Evolutionary conservation across 2,113 vertebrate species (phyloP).

Genomic region (Hippocampus abdominalis): DNA sequence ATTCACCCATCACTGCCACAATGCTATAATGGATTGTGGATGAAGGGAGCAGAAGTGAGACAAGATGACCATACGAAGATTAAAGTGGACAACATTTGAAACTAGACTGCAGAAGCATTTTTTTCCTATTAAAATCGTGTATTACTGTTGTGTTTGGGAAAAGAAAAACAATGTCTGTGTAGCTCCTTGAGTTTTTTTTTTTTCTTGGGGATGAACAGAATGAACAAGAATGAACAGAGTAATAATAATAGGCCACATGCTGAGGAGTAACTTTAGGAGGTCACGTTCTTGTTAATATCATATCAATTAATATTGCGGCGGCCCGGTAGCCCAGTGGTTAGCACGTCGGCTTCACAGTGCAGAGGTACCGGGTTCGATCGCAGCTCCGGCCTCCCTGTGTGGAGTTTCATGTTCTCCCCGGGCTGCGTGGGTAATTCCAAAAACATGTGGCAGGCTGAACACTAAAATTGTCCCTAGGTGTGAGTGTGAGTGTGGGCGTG

Average conservation of each 20-base stretch:
- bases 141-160: not conserved
- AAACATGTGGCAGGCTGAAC: no score
- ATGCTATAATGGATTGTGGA: constrained; percentile 33
- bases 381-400: no score
- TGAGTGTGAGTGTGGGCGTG: no score
- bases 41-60: constrained; percentile 26
- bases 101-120: not conserved
- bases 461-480: no score
- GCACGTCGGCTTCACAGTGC: no score
- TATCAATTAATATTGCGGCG: no score
- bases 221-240: not conserved
- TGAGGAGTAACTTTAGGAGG: not conserved
- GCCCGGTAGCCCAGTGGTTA: no score
- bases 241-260: not conserved
- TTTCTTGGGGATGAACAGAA: not conserved
- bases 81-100: constrained; percentile 23
- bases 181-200: not conserved
- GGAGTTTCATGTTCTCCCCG: no score
- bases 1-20: constrained; percentile 63
- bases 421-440: no score
- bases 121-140: no score
- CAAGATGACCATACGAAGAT: constrained; percentile 15
- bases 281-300: not conserved
- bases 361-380: no score
- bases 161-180: not conserved